Evolutionary conservation across 2,797 vertebrate species (phyloP), one percentile per base, ranked within the genome.

Genomic region (Propithecus perrieri): DNA sequence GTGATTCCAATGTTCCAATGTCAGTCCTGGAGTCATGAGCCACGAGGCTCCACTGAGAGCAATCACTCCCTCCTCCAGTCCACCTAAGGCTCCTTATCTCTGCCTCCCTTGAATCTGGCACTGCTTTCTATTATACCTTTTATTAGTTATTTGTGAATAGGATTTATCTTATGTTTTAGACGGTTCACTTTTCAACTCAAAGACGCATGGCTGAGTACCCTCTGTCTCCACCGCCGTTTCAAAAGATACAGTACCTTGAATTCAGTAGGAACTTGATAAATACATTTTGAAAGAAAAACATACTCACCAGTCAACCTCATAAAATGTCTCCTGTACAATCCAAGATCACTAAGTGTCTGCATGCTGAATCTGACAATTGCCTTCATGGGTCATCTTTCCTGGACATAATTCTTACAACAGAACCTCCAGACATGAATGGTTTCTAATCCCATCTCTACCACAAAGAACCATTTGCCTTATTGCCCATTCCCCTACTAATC

Each of bases 111-210:
- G 11, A 53, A 85, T 43, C 30, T 67, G 65, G 14, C 53, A 12
- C 35, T 61, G 50, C 7, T 75, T 92, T 92, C 61, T 65, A 26
- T 59, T 28, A 59, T 59, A 38, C 78, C 20, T 67, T 18, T 4
- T 17, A 22, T 83, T 88, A 85, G 55, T 88, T 95, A 96, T 76
- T 80, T 80, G 38, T 89, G 69, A 93, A 57, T 63, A 93, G 65
- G 38, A 59, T 65, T 86, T 85, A 86, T 74, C 80, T 94, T 94
- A 89, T 59, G 33, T 88, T 92, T 91, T 94, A 78, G 28, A 28
- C 35, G 61, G 13, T 53, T 79, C 79, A 61, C 35, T 85, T 92
- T 76, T 93, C 48, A 76, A 59, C 10, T 1, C 17, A 59, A 91
- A 96, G 79, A 76, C 76, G 15, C 41, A 24, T 86, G 75, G 69